Base-by-base conservation (phyloP, 2,113 vertebrate species). In the Corvus cornix region DNA sequence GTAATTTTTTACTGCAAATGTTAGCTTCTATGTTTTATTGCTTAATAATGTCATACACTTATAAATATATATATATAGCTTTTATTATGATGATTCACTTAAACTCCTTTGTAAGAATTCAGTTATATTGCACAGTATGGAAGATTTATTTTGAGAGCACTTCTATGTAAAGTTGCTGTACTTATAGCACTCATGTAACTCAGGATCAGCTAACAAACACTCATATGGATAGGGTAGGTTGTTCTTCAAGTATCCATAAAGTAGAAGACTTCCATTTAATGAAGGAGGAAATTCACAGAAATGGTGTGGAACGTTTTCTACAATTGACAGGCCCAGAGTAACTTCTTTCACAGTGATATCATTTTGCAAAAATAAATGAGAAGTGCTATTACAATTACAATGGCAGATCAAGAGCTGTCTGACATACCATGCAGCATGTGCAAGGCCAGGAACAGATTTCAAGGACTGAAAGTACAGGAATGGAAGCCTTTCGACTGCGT, bases 241-340 rank as follows among this genome's bases (percentile, higher is more conserved):
- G 41, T 64, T 92, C 75, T 84, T 86, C 70, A 89, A 85, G 81
- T 72, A 76, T 18, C 44, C 58, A 35, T 80, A 68, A 75, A 91
- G 48, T 10, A 28, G 70, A 85, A 79, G 33, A 89, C 31, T 72
- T 73, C 79, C 24, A 79, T 91, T 89, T 91, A 87, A 87, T 46
- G 64, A 78, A 95, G 70, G 62, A 95, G 48, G 58, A 91, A 83
- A 87, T 92, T 84, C 28, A 89, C 52, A 69, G 23, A 95, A 96
- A 92, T 13, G 1, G 3, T 35, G 35, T 80, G n/a, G 66, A 93
- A 84, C 11, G 11, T 31, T 85, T 92, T 92, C 78, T 80, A 91
- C 27, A 93, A 77, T 91, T 90, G 70, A 55, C 59, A 85, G 63
- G 64, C 35, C 56, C 24, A 55, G 81, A 89, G 31, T 31, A 72